Percentiles rank a stretch among this genome's conserved stretches.
Conservation (phyloP, 2,888 invertebrate genomes). For the Stenurella melanura region DNA sequence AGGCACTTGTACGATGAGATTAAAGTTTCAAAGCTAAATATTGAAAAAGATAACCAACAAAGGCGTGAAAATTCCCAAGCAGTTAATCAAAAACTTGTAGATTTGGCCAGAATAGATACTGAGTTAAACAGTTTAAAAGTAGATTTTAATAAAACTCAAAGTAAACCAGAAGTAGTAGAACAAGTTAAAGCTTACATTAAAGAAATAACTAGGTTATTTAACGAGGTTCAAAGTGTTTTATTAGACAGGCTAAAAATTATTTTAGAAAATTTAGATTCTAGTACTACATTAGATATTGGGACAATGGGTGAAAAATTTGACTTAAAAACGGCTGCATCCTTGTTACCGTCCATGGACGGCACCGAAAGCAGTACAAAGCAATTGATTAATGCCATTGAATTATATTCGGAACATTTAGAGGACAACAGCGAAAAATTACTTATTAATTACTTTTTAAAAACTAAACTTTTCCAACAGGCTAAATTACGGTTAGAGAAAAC, state of each 20-base stretch:
- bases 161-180: too few species aligned
- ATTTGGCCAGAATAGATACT: too few species aligned
- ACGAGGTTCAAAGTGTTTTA: neutral
- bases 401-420: slow-evolving; percentile 51
- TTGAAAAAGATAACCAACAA: too few species aligned
- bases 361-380: slow-evolving; percentile 51
- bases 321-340: slow-evolving; percentile 49
- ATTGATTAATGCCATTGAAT: slow-evolving; percentile 56
- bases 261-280: neutral
- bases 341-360: slow-evolving; percentile 51
- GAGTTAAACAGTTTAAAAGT: too few species aligned
- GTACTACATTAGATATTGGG: neutral
- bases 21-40: too few species aligned
- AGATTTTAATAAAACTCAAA: too few species aligned
- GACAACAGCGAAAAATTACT: slow-evolving; percentile 50
- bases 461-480: slow-evolving; percentile 41
- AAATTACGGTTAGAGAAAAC: neutral
- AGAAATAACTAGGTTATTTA: neutral
- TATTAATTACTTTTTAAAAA: slow-evolving; percentile 52
- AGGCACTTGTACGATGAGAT: neutral
- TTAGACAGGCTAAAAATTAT: neutral
- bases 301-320: slow-evolving; percentile 52
- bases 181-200: too few species aligned
- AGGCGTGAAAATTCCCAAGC: too few species aligned
- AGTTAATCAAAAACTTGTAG: too few species aligned